These are phyloP conservation scores for Serilophus lunatus DNA, from an alignment of 2,113 vertebrate genomes.

Conservation along the genomic window DNA sequence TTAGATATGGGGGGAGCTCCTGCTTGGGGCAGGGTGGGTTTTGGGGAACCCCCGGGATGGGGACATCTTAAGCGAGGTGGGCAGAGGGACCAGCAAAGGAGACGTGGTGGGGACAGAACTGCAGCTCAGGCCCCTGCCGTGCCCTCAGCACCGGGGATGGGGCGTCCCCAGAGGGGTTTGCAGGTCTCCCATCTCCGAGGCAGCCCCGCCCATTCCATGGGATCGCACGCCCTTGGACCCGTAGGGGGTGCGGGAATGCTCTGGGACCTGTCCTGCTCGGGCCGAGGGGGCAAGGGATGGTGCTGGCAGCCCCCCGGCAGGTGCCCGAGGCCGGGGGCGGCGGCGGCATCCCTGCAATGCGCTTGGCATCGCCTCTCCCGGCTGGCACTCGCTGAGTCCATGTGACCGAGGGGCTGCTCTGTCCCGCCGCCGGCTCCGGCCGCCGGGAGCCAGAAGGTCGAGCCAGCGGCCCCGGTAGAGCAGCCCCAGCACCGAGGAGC, in stretches of 20 bases:
- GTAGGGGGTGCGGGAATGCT: fast-evolving
- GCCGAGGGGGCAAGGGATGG: background rate
- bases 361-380: background rate
- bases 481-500: background rate
- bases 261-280: fast-evolving
- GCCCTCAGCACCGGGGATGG: fast-evolving
- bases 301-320: background rate
- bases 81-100: background rate
- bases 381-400: conserved; percentile 24
- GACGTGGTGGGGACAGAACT: fast-evolving
- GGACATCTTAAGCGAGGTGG: too few species aligned
- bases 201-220: fast-evolving
- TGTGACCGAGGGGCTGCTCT: conserved; percentile 24
- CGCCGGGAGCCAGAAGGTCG: conserved; percentile 30
- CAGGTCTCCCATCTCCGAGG: fast-evolving
- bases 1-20: background rate
- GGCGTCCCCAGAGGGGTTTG: background rate
- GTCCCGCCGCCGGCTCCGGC: background rate
- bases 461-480: background rate
- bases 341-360: background rate
- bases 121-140: background rate
- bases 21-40: background rate
- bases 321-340: background rate
- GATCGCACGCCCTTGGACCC: fast-evolving
- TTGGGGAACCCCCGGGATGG: background rate